These are phyloP conservation scores for Chaenodraco wilsoni DNA, from an alignment of 2,797 vertebrate genomes.

Conservation along the genomic window DNA sequence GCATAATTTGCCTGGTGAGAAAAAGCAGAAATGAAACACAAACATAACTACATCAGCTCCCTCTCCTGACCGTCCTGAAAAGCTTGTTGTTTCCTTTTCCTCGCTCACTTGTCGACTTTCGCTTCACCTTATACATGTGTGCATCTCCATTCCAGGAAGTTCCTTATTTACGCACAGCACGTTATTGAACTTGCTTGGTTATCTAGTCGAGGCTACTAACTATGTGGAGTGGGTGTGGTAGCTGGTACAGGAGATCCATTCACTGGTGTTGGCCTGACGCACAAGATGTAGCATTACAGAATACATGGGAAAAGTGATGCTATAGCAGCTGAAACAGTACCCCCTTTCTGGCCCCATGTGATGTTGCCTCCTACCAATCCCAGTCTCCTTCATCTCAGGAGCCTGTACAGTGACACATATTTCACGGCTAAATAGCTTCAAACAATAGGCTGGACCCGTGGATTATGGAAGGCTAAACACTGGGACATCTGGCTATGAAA, in stretches of 20 bases:
- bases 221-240: slow-evolving; percentile 69
- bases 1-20: not conserved
- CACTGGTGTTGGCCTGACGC: slow-evolving; percentile 17
- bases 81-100: not conserved
- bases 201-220: slow-evolving; percentile 8
- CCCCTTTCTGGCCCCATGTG: not conserved
- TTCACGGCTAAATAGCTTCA: slow-evolving; percentile 48
- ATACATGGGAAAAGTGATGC: slow-evolving; percentile 20
- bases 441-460: slow-evolving; percentile 53
- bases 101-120: not conserved
- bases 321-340: slow-evolving; percentile 13
- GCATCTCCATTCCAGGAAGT: not conserved
- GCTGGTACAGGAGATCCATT: slow-evolving; percentile 48
- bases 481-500: slow-evolving; percentile 58
- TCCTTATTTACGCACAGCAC: not conserved
- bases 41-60: slow-evolving; percentile 8
- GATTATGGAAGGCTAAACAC: slow-evolving; percentile 63
- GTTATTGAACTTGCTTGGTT: slow-evolving; percentile 34
- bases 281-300: slow-evolving; percentile 16
- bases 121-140: not conserved
- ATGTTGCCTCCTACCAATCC: slow-evolving; percentile 7
- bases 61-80: not conserved
- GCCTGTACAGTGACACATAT: slow-evolving; percentile 23
- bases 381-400: slow-evolving; percentile 20
- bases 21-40: not conserved